phyloP scores from a whole-genome alignment of 2,888 invertebrate species.

The Sepiola atlantica region DNA sequence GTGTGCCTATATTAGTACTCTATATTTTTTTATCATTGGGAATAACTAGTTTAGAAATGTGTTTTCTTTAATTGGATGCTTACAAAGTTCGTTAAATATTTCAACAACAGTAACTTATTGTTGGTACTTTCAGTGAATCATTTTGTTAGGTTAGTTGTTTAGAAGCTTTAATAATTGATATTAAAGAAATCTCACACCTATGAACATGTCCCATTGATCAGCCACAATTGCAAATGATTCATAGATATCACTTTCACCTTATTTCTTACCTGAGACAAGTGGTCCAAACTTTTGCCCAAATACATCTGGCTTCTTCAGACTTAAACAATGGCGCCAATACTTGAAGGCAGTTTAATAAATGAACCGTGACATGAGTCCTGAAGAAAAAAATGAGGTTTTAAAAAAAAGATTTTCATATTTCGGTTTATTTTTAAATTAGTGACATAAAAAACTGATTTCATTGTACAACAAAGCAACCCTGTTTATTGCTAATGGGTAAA shows the following conservation, averaged over 20 bases:
- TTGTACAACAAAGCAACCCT: too few relatives aligned
- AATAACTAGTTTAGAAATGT: too few relatives aligned
- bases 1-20: too few relatives aligned
- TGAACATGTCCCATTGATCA: background rate
- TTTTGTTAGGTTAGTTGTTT: background rate
- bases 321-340: background rate
- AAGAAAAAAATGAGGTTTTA: background rate
- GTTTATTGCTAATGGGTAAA: too few relatives aligned
- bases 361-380: constrained; percentile 24
- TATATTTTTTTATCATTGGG: too few relatives aligned
- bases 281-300: constrained; percentile 42
- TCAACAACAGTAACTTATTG: too few relatives aligned
- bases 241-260: background rate
- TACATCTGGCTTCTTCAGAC: background rate
- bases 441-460: too few relatives aligned
- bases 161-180: background rate
- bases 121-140: background rate
- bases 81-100: too few relatives aligned
- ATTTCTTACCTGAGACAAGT: constrained; percentile 42
- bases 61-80: too few relatives aligned
- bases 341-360: constrained; percentile 24
- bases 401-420: too few relatives aligned
- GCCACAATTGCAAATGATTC: background rate
- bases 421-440: too few relatives aligned
- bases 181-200: background rate